phyloP scores from a whole-genome alignment of 2,113 vertebrate species.

The Crotalus tigris region DNA sequence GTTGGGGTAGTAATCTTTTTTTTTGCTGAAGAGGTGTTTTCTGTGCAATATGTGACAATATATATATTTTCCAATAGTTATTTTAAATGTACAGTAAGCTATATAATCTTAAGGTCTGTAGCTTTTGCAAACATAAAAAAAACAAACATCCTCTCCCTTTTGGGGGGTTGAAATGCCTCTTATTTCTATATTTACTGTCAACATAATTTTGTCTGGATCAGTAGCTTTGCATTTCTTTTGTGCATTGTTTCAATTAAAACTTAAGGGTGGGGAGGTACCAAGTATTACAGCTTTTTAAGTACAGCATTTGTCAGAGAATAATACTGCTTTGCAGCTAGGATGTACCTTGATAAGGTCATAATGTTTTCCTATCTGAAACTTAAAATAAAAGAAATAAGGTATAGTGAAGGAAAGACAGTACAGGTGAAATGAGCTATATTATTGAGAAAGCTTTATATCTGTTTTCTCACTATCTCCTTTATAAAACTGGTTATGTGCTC shows the following conservation, averaged over 20 bases:
- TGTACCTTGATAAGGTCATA: neutral
- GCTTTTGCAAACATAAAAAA: neutral
- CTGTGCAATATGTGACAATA: neutral
- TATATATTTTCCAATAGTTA: neutral
- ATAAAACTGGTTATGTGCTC: neutral
- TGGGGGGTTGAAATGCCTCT: neutral
- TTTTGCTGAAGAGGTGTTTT: neutral
- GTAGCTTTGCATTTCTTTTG: neutral
- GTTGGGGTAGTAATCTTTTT: neutral
- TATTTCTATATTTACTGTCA: neutral
- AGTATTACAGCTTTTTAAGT: neutral
- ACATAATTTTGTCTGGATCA: neutral
- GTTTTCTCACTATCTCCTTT: neutral
- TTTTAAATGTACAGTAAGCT: neutral
- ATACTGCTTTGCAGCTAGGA: neutral
- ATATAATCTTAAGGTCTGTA: neutral
- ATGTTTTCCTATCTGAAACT: neutral
- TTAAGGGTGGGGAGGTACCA: neutral
- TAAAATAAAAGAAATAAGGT: neutral
- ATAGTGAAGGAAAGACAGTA: neutral
- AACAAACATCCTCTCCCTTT: neutral
- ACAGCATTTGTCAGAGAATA: neutral
- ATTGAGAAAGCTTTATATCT: neutral
- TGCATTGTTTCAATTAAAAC: neutral
- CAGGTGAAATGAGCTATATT: neutral